Percentiles rank a stretch among this genome's conserved stretches.
These are phyloP conservation scores for Dicerorhinus sumatrensis DNA, from an alignment of 2,113 vertebrate genomes.

Conservation along the genomic window DNA sequence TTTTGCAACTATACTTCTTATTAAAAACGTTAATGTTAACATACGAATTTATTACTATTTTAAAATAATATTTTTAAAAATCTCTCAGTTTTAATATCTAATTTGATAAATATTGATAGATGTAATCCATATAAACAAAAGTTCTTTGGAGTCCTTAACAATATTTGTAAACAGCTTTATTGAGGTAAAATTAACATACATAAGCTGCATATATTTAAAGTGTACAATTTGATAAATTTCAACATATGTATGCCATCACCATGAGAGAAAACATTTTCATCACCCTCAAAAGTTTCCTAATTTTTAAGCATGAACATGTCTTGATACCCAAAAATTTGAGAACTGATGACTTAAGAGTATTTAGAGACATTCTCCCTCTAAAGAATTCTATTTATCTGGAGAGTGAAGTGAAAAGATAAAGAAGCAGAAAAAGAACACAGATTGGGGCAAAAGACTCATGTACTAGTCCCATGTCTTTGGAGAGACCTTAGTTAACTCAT, in stretches of 20 bases:
- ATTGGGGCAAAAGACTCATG: background rate
- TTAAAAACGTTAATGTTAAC: background rate
- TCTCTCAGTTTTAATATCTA: background rate
- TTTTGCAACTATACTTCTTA: background rate
- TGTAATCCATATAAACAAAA: background rate
- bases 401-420: background rate
- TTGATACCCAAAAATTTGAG: background rate
- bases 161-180: background rate
- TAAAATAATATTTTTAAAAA: background rate
- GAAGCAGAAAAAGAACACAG: background rate
- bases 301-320: background rate
- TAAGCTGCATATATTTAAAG: background rate
- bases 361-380: background rate
- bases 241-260: background rate
- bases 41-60: background rate
- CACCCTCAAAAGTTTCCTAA: background rate
- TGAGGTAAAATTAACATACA: background rate
- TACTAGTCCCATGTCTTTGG: background rate
- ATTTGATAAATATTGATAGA: background rate
- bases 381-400: background rate
- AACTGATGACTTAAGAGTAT: background rate
- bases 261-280: background rate
- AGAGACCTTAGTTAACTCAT: background rate
- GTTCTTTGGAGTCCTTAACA: background rate
- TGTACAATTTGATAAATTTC: background rate